Evolutionary conservation across 2,888 invertebrate genomes (phyloP), one percentile per base, ranked within the genome.

Genomic region (Gibbula magus): DNA sequence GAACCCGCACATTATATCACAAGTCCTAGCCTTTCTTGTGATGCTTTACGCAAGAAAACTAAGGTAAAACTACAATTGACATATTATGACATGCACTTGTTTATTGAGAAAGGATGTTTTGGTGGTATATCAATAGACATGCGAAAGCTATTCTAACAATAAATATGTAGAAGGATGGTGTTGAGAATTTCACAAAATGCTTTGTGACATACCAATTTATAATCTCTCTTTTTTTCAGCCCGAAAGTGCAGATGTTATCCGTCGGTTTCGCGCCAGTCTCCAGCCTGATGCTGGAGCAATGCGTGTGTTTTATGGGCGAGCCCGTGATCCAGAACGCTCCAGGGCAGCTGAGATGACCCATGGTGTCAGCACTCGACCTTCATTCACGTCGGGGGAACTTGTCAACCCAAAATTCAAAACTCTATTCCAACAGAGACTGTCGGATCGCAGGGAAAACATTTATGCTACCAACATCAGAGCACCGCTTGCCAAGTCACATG

Each of bases 321-420:
- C 92, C 0, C 83, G 86, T 77, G 93, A 93, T 52, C 92, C 92
- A 10, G 90, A 92, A n/a, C 83, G 85, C 54, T 83, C 89, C 73
- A 88, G 88, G 89, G 92, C 92, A n/a, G 87, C 83, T n/a, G 87
- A 90, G 25, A 92, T 92, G 91, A 87, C 87, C 1, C 93, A 93
- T 85, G 93, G 93, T 0, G 84, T 91, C 13, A 87, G 80, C 51
- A 90, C 88, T 32, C 88, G 87, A 45, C 88, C 89, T 5, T 89
- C 89, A 1, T 81, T 82, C 54, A 87, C 84, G n/a, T 88, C 91
- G 16, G 89, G 88, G 67, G 88, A 91, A 52, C 83, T 92, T 8
- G 85, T 91, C 29, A 91, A 91, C 77, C 93, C 92, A 10, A 70
- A 84, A 4, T 91, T 90, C 5, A 91, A 91, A 75, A 90, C 91